phyloP scores from a whole-genome alignment of 2,797 vertebrate genomes.

The Sebastes paucispinis region DNA sequence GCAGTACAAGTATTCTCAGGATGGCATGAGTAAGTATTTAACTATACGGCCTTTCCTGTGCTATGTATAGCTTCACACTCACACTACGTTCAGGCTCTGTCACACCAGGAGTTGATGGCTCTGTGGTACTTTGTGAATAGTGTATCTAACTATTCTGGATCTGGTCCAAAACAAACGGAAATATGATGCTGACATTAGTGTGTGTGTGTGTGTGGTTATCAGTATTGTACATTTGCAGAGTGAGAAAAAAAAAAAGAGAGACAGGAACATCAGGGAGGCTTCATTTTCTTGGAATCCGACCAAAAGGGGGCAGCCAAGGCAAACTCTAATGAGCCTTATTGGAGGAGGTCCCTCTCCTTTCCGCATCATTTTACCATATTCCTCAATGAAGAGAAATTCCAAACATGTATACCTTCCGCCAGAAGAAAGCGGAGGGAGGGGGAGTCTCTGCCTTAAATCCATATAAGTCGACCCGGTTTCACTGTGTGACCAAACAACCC shows the following conservation, averaged over 20 bases:
- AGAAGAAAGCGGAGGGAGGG: slow-evolving; percentile 43
- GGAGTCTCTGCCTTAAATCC: slow-evolving; percentile 58
- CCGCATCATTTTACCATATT: slow-evolving; percentile 73
- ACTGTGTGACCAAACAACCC: slow-evolving; percentile 74
- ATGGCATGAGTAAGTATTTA: slow-evolving; percentile 34
- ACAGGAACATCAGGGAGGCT: slow-evolving; percentile 38
- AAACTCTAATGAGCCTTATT: slow-evolving; percentile 70
- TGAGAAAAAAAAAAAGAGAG: background rate
- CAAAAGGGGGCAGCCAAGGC: slow-evolving; percentile 86
- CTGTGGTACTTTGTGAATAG: slow-evolving; percentile 32
- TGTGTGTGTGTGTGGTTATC: background rate
- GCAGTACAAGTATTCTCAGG: background rate
- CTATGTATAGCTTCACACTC: slow-evolving; percentile 52
- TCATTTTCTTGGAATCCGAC: slow-evolving; percentile 75
- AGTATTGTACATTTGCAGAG: slow-evolving; percentile 41
- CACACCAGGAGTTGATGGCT: slow-evolving; percentile 26
- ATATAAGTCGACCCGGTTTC: slow-evolving; percentile 77
- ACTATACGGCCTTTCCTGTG: slow-evolving; percentile 39
- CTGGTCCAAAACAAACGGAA: slow-evolving; percentile 5
- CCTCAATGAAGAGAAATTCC: slow-evolving; percentile 77
- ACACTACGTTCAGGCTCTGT: slow-evolving; percentile 13
- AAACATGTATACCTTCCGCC: slow-evolving; percentile 75
- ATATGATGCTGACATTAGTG: slow-evolving; percentile 41
- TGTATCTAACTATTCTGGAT: slow-evolving; percentile 32
- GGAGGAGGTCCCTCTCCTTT: slow-evolving; percentile 47